Conservation (phyloP, 1,140 invertebrate species). For the Drosophila biarmipes region DNA sequence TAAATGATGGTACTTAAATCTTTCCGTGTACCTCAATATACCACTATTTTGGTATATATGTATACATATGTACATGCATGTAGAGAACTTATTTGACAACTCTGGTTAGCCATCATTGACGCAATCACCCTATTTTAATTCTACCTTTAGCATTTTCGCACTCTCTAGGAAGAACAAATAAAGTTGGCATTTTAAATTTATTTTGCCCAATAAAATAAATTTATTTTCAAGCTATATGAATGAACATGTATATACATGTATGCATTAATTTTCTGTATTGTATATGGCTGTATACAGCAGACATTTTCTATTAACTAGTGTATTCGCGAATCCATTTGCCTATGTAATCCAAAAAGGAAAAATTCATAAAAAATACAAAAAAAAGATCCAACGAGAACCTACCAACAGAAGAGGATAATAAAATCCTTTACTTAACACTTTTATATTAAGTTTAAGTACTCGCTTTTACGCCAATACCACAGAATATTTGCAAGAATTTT, state of each 20-base stretch:
- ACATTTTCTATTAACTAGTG: conserved; percentile 15
- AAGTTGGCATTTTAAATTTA: background rate
- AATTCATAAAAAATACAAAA: conserved; percentile 35
- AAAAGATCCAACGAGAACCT: conserved; percentile 24
- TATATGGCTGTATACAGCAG: background rate
- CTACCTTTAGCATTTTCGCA: conserved; percentile 44
- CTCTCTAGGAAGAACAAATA: conserved; percentile 23
- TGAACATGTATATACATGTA: conserved; percentile 9
- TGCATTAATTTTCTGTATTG: conserved; percentile 8
- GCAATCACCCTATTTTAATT: conserved; percentile 77
- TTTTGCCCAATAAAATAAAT: background rate
- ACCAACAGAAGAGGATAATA: background rate
- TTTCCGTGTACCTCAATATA: background rate
- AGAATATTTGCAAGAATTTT: conserved; percentile 1
- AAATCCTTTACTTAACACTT: background rate
- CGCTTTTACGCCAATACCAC: background rate
- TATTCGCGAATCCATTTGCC: conserved; percentile 7
- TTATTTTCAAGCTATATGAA: no score
- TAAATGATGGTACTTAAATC: background rate
- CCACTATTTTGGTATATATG: background rate
- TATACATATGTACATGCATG: background rate
- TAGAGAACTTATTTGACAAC: conserved; percentile 60
- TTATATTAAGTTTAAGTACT: background rate
- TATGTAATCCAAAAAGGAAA: conserved; percentile 17
- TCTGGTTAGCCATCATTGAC: conserved; percentile 69